Evolutionary conservation across 2,797 vertebrate genomes (phyloP).

Genomic region (Phrynocephalus forsythii): DNA sequence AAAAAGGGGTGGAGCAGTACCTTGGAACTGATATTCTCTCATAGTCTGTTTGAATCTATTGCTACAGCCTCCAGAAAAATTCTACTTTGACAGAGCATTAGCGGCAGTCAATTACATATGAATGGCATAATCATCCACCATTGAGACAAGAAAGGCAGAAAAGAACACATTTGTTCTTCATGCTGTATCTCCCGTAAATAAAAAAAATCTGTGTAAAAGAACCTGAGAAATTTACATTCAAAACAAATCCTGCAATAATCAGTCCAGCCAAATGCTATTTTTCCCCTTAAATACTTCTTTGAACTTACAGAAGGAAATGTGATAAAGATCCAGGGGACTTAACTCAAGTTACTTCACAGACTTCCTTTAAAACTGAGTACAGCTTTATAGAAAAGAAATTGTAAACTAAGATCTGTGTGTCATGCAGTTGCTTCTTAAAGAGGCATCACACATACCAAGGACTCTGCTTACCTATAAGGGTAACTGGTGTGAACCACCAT

Average conservation of each 20-base stretch:
- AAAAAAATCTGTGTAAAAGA: not conserved
- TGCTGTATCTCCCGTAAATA: not conserved
- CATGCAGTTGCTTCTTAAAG: not conserved
- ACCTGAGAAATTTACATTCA: not conserved
- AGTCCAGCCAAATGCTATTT: slow-evolving; percentile 53
- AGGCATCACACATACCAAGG: too few species aligned
- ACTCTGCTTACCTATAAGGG: not conserved
- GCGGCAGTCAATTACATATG: slow-evolving; percentile 17
- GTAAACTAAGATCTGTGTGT: not conserved
- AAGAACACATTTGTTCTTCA: slow-evolving; percentile 18
- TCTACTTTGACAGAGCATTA: slow-evolving; percentile 35
- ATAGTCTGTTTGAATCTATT: not conserved
- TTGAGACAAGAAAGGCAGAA: not conserved
- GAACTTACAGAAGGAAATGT: slow-evolving; percentile 10
- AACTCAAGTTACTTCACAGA: not conserved
- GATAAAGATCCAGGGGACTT: not conserved
- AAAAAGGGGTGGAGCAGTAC: not conserved
- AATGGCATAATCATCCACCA: slow-evolving; percentile 31
- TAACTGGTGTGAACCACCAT: not conserved
- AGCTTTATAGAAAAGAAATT: not conserved
- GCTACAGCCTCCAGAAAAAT: not conserved
- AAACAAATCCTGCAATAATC: slow-evolving; percentile 30
- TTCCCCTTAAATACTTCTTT: slow-evolving; percentile 37
- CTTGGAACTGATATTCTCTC: slow-evolving; percentile 24
- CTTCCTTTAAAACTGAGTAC: not conserved